A percentile compares a stretch with the other conserved stretches of the same genome.
Conservation (phyloP, 1,140 invertebrate species). For the Drosophila saltans region DNA sequence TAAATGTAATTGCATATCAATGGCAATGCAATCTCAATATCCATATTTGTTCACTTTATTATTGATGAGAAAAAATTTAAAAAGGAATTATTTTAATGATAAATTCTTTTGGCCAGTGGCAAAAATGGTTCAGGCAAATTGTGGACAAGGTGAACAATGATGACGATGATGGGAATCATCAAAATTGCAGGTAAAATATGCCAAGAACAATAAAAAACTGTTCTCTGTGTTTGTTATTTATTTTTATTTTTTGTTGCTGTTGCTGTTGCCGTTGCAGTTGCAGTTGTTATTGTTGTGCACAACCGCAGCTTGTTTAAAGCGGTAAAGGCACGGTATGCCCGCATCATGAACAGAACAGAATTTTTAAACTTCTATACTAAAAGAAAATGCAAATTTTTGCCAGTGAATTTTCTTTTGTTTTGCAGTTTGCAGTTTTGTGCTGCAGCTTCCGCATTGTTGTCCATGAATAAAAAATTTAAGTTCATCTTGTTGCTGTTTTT, state of each 20-base stretch:
- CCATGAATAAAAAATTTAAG: slow-evolving; percentile 81
- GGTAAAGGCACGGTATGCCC: slow-evolving; percentile 30
- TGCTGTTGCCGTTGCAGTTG: background rate
- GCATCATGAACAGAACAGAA: slow-evolving; percentile 54
- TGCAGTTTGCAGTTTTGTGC: slow-evolving; percentile 34
- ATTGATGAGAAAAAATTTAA: slow-evolving; percentile 21
- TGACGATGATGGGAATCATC: slow-evolving; percentile 2
- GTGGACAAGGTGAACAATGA: background rate
- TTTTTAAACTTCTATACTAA: slow-evolving; percentile 12
- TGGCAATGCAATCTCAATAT: slow-evolving; percentile 14
- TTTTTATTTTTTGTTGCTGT: background rate
- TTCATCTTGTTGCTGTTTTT: slow-evolving; percentile 66
- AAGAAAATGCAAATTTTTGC: slow-evolving; percentile 66
- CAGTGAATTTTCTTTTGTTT: slow-evolving; percentile 75
- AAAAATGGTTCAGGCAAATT: background rate
- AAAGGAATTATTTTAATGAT: slow-evolving; percentile 12
- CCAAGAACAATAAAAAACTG: slow-evolving; percentile 9
- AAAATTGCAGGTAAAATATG: slow-evolving; percentile 12
- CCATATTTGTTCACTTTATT: background rate
- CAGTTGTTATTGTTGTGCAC: slow-evolving; percentile 31
- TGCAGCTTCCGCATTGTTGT: slow-evolving; percentile 81
- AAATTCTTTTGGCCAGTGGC: background rate
- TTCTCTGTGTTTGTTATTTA: background rate
- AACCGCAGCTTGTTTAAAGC: slow-evolving; percentile 43
- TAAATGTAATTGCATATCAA: slow-evolving; percentile 51